These are phyloP conservation scores for Chloroceryle aenea DNA, from an alignment of 2,113 vertebrate species.

Conservation along the genomic window DNA sequence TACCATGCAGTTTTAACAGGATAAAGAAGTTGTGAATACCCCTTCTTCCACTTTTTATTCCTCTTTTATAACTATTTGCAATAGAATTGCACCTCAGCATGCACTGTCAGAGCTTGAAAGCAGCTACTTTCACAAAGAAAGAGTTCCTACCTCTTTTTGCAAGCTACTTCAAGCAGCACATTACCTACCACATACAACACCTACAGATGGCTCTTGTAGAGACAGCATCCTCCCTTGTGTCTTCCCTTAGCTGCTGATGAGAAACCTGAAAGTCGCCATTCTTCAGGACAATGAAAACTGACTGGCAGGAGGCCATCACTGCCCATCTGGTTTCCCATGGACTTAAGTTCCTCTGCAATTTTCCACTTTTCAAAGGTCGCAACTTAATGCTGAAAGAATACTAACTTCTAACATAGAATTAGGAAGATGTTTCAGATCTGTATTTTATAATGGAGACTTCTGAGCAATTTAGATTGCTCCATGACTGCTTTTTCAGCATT, in stretches of 20 bases:
- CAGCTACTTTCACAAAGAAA: neutral
- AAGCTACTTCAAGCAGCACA: neutral
- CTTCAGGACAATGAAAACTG: neutral
- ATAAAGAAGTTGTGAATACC: neutral
- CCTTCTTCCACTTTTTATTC: neutral
- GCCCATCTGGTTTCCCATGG: neutral
- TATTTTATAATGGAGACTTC: neutral
- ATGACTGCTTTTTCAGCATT: fast-evolving
- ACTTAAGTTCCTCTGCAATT: neutral
- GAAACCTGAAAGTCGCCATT: neutral
- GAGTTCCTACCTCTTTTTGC: neutral
- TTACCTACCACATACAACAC: neutral
- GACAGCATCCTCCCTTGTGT: neutral
- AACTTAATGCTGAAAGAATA: neutral
- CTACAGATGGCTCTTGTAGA: neutral
- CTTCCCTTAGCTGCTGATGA: neutral
- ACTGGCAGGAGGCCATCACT: neutral
- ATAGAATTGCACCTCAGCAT: neutral
- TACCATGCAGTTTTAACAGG: neutral
- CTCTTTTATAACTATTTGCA: neutral
- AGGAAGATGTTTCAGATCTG: neutral
- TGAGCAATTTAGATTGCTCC: neutral
- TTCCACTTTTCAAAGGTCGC: neutral
- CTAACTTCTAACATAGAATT: neutral
- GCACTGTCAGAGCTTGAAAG: neutral